phyloP scores from a whole-genome alignment of 2,113 vertebrate species.

The Grammomys surdaster region DNA sequence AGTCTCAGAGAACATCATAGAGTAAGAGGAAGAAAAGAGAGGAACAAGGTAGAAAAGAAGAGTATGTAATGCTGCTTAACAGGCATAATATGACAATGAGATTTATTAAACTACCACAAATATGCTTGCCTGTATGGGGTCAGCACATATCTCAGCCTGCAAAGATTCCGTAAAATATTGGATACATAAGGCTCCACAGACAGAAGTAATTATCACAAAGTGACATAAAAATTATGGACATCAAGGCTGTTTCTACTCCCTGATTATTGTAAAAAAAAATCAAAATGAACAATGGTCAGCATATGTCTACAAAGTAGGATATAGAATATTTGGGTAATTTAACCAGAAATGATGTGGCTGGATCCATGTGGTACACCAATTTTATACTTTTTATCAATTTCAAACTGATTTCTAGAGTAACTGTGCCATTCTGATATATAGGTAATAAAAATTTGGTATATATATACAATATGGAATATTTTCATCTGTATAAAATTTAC shows the following conservation, averaged over 20 bases:
- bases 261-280: not conserved
- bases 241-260: not conserved
- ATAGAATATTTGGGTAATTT: not conserved
- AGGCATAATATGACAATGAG: not conserved
- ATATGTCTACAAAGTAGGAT: not conserved
- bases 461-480: not conserved
- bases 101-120: not conserved
- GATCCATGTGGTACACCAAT: not conserved
- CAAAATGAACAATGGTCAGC: not conserved
- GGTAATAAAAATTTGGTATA: not conserved
- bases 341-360: not conserved
- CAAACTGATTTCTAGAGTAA: not conserved
- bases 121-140: not conserved
- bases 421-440: not conserved
- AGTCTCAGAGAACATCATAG: not conserved
- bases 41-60: not conserved
- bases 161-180: not conserved
- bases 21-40: not conserved
- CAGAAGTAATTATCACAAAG: not conserved
- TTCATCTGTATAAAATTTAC: not conserved
- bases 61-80: not conserved
- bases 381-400: not conserved
- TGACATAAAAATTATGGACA: not conserved
- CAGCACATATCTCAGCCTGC: not conserved
- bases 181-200: not conserved